Percentiles rank a stretch among this genome's conserved stretches.
Conservation (phyloP, 2,888 invertebrate genomes). For the Eremobia ochroleuca region DNA sequence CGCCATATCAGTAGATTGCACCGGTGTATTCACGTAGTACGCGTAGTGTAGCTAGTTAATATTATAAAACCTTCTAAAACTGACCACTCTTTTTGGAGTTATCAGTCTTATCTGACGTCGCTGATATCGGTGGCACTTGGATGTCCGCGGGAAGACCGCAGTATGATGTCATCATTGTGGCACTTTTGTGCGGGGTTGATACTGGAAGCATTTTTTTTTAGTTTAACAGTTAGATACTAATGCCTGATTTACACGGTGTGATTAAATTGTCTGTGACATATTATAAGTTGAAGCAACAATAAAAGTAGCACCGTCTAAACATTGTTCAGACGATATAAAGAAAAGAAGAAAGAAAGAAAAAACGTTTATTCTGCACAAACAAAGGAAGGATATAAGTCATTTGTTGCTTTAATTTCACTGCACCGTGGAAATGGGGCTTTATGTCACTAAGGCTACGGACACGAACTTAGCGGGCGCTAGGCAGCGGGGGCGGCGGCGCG, state of each 20-base stretch:
- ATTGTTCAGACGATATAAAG: neutral
- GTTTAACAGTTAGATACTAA: neutral
- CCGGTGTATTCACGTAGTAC: neutral
- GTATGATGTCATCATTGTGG: constrained; percentile 60
- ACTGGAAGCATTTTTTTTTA: neutral
- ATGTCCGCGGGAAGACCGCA: constrained; percentile 43
- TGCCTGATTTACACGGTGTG: neutral
- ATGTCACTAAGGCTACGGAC: too few species aligned
- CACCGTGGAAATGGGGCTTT: too few species aligned
- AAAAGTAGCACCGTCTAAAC: neutral
- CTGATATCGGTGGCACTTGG: constrained; percentile 13
- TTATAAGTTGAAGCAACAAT: neutral
- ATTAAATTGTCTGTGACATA: neutral
- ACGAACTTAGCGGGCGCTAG: too few species aligned
- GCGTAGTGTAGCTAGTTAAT: neutral
- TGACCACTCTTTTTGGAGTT: constrained; percentile 22
- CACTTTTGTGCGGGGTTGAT: constrained; percentile 22
- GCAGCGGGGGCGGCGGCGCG: too few species aligned
- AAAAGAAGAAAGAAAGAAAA: too few species aligned
- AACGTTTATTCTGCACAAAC: too few species aligned
- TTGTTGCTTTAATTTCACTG: too few species aligned
- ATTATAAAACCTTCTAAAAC: constrained; percentile 1
- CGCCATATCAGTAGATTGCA: neutral
- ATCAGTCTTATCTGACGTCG: neutral
- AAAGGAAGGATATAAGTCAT: too few species aligned